Evolutionary conservation across 2,113 vertebrate genomes (phyloP).

Genomic region (Nesoenas mayeri): DNA sequence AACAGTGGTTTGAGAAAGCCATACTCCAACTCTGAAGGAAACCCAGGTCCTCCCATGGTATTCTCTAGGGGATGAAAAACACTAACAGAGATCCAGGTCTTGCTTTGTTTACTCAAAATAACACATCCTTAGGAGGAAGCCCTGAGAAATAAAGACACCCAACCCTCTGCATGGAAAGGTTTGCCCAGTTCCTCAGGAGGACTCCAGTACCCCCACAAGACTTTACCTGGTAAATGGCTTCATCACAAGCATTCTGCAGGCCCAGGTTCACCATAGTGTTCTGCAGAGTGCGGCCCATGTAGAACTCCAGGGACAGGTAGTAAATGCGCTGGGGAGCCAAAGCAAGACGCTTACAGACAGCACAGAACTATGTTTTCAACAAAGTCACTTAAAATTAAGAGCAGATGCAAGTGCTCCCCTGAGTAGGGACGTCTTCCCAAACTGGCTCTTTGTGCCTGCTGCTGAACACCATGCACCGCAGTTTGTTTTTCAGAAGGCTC

Average conservation of each 20-base stretch:
- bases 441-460: background rate
- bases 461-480: background rate
- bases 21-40: background rate
- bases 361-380: background rate
- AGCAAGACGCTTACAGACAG: background rate
- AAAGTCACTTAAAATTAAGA: background rate
- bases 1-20: background rate
- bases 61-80: background rate
- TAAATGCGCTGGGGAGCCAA: conserved; percentile 75
- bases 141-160: background rate
- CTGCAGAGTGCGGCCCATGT: conserved; percentile 91
- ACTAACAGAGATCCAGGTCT: background rate
- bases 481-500: conserved; percentile 43
- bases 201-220: background rate
- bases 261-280: conserved; percentile 93
- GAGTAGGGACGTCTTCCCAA: background rate
- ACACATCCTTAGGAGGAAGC: background rate
- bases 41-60: accelerated
- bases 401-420: background rate
- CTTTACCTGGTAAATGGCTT: conserved; percentile 89
- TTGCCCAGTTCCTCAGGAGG: background rate
- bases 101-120: background rate
- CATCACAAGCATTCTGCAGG: conserved; percentile 85
- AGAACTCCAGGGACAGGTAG: conserved; percentile 90
- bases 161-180: accelerated